Conservation (phyloP, 1,140 invertebrate species). For the Aphidius gifuensis region DNA sequence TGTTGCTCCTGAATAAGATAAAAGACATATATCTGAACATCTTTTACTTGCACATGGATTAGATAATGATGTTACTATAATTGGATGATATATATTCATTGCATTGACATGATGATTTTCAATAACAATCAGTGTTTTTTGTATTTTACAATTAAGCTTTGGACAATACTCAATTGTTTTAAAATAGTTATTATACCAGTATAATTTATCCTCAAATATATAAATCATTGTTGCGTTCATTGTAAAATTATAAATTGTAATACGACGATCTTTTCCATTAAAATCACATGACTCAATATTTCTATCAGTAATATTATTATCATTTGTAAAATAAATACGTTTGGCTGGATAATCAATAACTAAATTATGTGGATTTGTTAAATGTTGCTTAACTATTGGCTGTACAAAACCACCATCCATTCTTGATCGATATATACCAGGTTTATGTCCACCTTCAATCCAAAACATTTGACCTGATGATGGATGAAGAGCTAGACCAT, state of each 20-base stretch:
- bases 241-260: slow-evolving; percentile 57
- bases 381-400: slow-evolving; percentile 50
- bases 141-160: slow-evolving; percentile 66
- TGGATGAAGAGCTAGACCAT: slow-evolving; percentile 63
- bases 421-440: slow-evolving; percentile 71
- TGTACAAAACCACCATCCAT: slow-evolving; percentile 78
- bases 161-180: slow-evolving; percentile 65
- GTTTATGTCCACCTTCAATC: slow-evolving; percentile 75
- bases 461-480: slow-evolving; percentile 74
- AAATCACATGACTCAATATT: slow-evolving; percentile 74
- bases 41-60: slow-evolving; percentile 69
- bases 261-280: slow-evolving; percentile 66
- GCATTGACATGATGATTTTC: slow-evolving; percentile 58
- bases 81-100: slow-evolving; percentile 68
- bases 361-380: slow-evolving; percentile 87
- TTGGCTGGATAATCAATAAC: slow-evolving; percentile 81
- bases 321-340: slow-evolving; percentile 75
- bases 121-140: slow-evolving; percentile 52
- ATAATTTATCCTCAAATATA: slow-evolving; percentile 83
- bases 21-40: slow-evolving; percentile 80
- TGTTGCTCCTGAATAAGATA: slow-evolving; percentile 62
- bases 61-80: slow-evolving; percentile 52
- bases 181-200: slow-evolving; percentile 79
- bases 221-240: slow-evolving; percentile 79
- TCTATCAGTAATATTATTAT: slow-evolving; percentile 54